These are phyloP conservation scores for Cabera pusaria DNA, from an alignment of 2,888 invertebrate species.

Conservation along the genomic window DNA sequence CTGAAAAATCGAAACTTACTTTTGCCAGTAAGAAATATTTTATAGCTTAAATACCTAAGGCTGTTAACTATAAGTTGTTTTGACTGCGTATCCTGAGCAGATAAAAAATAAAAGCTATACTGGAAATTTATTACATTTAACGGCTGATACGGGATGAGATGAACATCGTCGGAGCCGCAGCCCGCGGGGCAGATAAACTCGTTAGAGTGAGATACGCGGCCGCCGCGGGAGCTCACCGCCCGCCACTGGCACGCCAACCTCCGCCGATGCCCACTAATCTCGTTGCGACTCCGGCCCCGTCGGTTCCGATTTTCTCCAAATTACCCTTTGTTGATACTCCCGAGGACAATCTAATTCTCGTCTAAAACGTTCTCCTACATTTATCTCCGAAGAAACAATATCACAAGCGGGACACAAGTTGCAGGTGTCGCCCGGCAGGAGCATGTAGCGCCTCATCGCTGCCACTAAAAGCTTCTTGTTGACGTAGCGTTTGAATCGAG, in stretches of 20 bases:
- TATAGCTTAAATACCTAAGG: too few species aligned
- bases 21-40: too few species aligned
- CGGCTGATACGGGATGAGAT: slow-evolving; percentile 65
- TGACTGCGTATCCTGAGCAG: slow-evolving; percentile 4
- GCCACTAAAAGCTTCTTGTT: slow-evolving; percentile 81
- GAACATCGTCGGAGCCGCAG: slow-evolving; percentile 61
- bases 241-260: slow-evolving; percentile 45
- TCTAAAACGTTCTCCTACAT: slow-evolving; percentile 61
- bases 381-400: slow-evolving; percentile 54
- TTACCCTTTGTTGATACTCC: slow-evolving; percentile 69
- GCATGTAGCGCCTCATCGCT: slow-evolving; percentile 63
- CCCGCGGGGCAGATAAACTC: slow-evolving; percentile 82
- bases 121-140: slow-evolving; percentile 66
- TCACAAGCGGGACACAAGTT: slow-evolving; percentile 49
- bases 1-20: too few species aligned
- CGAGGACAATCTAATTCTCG: slow-evolving; percentile 70
- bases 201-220: slow-evolving; percentile 74
- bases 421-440: slow-evolving; percentile 52
- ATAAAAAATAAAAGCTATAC: slow-evolving; percentile 16
- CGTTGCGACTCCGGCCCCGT: slow-evolving; percentile 70
- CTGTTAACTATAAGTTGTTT: too few species aligned
- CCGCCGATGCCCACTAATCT: slow-evolving; percentile 71
- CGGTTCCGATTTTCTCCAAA: slow-evolving; percentile 71
- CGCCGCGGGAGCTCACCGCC: slow-evolving; percentile 45
- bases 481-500: slow-evolving; percentile 79